Percentiles rank a stretch among this genome's conserved stretches.
These are phyloP conservation scores for Monomorium pharaonis DNA, from an alignment of 1,140 invertebrate genomes.

Conservation along the genomic window DNA sequence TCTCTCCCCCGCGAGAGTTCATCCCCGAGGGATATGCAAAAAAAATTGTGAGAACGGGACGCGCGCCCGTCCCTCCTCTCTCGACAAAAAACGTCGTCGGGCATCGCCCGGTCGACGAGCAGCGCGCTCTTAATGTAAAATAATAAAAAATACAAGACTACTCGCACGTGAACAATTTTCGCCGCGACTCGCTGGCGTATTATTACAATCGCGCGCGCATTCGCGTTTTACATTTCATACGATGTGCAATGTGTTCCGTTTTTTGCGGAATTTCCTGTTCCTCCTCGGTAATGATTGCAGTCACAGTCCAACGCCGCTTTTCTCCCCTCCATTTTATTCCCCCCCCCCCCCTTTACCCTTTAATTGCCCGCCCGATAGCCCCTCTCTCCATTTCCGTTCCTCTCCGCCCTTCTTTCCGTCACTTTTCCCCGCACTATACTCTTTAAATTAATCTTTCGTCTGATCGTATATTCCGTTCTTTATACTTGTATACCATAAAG, in stretches of 20 bases:
- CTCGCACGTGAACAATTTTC: constrained; percentile 61
- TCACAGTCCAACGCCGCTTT: constrained; percentile 80
- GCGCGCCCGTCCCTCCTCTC: no score
- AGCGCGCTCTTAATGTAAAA: constrained; percentile 15
- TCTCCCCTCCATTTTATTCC: constrained; percentile 1
- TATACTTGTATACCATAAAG: constrained; percentile 63
- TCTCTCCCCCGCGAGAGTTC: neutral
- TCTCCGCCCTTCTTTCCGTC: constrained; percentile 34
- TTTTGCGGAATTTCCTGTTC: constrained; percentile 62
- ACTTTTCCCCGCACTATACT: constrained; percentile 44
- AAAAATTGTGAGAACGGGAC: neutral
- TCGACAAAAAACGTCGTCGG: constrained; percentile 25
- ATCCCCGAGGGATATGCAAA: neutral
- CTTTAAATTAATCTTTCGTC: constrained; percentile 65
- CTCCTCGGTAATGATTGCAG: constrained; percentile 83
- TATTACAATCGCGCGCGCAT: constrained; percentile 24
- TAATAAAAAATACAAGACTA: constrained; percentile 62
- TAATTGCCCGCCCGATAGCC: constrained; percentile 51
- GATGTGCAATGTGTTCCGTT: constrained; percentile 60
- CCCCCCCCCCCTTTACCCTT: neutral
- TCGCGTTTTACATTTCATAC: constrained; percentile 49
- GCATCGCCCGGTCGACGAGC: constrained; percentile 3
- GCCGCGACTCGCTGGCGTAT: neutral
- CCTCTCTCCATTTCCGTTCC: constrained; percentile 47
- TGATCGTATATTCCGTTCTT: constrained; percentile 60